Evolutionary conservation across 2,113 vertebrate genomes (phyloP), one percentile per base, ranked within the genome.

Genomic region (Ramphastos sulfuratus): DNA sequence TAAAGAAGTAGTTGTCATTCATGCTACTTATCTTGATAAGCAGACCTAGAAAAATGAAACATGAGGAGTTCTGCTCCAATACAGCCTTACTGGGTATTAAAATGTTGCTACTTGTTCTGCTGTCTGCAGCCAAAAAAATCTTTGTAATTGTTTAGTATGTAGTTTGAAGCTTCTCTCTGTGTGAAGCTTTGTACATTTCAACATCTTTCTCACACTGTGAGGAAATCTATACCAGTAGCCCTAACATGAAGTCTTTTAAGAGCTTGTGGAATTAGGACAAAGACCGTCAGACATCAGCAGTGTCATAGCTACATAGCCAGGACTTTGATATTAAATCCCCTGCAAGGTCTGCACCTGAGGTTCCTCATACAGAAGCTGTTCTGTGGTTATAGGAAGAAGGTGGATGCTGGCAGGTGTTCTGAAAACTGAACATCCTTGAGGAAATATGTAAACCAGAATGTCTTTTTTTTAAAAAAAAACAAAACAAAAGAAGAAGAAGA

Each of bases 1-100:
- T 92, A 71, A 81, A 96, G 88, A 92, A 90, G 92, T 52, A 78
- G 54, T 91, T 93, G 82, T 42, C 82, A 88, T 92, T 91, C 69
- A 33, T 78, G 52, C 17, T 72, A 58, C 73, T 92, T 95, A 81
- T 94, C 85, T 91, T 85, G 65, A 83, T 89, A 80, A 91, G 33
- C 89, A 94, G 82, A 83, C 81, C 58, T 85, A 83, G 67, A 78
- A 90, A 90, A 96, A 90, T 78, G 37, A 88, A 91, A 90, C 23
- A 90, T 6, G 17, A 64, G 28, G 80, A 88, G 24, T 88, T 88
- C 66, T 84, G 73, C 27, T 79, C 6, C 31, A 46, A 24, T 85
- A 39, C 7, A 72, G 27, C 25, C 35, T 83, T 61, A 42, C 9
- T 31, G 18, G 15, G 5, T 75, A 75, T 69, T 86, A 81, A 86